phyloP scores from a whole-genome alignment of 2,113 vertebrate genomes.

The Varanus salvator region DNA sequence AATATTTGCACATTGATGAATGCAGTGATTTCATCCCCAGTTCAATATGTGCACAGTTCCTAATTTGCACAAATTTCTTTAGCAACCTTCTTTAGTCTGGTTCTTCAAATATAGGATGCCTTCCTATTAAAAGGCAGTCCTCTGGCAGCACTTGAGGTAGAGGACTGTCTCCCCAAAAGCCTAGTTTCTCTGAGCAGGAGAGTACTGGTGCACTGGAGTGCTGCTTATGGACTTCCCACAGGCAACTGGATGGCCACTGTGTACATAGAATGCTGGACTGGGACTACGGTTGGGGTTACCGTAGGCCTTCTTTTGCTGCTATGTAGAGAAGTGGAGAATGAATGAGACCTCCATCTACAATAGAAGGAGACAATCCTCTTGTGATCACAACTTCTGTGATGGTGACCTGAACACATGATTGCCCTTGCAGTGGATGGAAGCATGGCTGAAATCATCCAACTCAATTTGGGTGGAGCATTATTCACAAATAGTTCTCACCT shows the following conservation, averaged over 20 bases:
- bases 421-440: not conserved
- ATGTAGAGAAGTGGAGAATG: not conserved
- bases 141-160: too few relatives aligned
- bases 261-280: too few relatives aligned
- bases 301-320: too few relatives aligned
- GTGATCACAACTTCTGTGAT: not conserved
- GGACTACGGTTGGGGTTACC: too few relatives aligned
- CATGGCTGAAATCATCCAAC: not conserved
- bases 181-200: too few relatives aligned
- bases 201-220: too few relatives aligned
- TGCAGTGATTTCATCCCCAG: too few relatives aligned
- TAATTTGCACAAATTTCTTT: not conserved
- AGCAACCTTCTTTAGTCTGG: not conserved
- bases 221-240: not conserved
- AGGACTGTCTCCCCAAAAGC: too few relatives aligned
- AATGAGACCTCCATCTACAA: not conserved
- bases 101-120: too few relatives aligned
- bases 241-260: not conserved
- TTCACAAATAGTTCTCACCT: not conserved
- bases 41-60: too few relatives aligned
- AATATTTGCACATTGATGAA: too few relatives aligned
- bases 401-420: not conserved
- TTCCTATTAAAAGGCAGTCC: too few relatives aligned
- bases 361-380: not conserved
- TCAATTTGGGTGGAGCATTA: not conserved